Conservation (phyloP, 2,113 vertebrate species). For the Atrichornis clamosus region DNA sequence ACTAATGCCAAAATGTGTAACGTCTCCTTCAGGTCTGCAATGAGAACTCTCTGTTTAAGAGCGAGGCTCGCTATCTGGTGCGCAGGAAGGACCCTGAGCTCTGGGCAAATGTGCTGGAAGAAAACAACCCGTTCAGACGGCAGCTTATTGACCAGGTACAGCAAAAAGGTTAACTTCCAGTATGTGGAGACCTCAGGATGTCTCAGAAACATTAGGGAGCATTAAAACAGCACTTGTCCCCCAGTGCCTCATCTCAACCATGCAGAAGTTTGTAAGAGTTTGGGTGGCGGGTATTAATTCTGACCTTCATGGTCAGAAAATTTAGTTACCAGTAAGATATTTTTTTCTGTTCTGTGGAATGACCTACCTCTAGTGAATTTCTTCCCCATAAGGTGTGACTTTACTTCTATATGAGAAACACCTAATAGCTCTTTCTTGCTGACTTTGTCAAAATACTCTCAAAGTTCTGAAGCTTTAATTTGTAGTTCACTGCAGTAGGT, state of each 20-base stretch:
- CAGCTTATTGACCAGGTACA: conserved; percentile 89
- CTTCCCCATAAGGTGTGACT: not conserved
- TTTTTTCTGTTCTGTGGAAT: not conserved
- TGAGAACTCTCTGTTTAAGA: conserved; percentile 92
- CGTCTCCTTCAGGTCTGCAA: conserved; percentile 85
- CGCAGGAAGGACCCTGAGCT: conserved; percentile 89
- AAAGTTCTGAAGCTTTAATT: not conserved
- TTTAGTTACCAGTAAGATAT: not conserved
- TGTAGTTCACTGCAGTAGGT: not conserved
- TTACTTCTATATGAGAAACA: not conserved
- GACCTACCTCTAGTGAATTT: not conserved
- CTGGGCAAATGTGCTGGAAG: conserved; percentile 87
- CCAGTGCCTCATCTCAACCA: not conserved
- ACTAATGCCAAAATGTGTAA: not conserved
- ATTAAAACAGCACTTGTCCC: not conserved
- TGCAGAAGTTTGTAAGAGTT: not conserved
- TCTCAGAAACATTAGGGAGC: not conserved
- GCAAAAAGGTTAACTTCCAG: not conserved
- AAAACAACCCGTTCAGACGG: conserved; percentile 83
- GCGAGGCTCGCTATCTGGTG: conserved; percentile 88
- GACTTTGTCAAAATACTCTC: not conserved
- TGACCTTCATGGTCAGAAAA: not conserved
- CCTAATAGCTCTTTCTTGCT: not conserved
- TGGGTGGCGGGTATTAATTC: not conserved
- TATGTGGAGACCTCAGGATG: not conserved